These are phyloP conservation scores for Nomia melanderi DNA, from an alignment of 1,140 invertebrate species.

Conservation along the genomic window DNA sequence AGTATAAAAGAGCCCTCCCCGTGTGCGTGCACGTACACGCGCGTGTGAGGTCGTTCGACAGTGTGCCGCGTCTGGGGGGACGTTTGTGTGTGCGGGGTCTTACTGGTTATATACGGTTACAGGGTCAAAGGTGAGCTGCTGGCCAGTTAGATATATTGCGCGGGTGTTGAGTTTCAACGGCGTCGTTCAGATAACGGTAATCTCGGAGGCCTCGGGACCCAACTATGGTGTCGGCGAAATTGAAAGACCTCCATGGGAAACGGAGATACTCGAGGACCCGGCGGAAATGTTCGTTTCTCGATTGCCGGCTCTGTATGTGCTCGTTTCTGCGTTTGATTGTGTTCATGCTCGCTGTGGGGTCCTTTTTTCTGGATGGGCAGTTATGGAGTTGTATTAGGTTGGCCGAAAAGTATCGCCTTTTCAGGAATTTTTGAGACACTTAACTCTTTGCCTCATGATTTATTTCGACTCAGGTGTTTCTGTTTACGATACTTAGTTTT, in stretches of 20 bases:
- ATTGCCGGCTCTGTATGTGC: not conserved
- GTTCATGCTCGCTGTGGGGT: not conserved
- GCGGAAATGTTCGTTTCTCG: slow-evolving; percentile 18
- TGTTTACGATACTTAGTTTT: no score
- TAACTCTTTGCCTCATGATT: no score
- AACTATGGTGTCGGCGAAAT: slow-evolving; percentile 43
- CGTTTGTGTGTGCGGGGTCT: slow-evolving; percentile 27
- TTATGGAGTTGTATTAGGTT: no score
- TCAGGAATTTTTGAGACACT: no score
- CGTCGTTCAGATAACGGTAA: slow-evolving; percentile 63
- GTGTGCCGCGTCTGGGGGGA: not conserved
- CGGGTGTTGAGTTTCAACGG: slow-evolving; percentile 60
- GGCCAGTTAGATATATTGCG: slow-evolving; percentile 62
- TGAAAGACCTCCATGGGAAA: slow-evolving; percentile 50
- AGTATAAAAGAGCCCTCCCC: slow-evolving; percentile 40
- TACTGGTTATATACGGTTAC: slow-evolving; percentile 62
- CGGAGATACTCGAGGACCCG: not conserved
- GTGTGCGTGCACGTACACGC: not conserved
- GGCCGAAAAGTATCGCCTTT: no score
- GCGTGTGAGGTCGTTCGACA: no score
- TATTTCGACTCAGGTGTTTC: no score
- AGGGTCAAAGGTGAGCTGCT: slow-evolving; percentile 59
- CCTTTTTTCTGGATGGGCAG: no score
- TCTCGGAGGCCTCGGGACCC: slow-evolving; percentile 49
- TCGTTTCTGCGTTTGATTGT: not conserved